Evolutionary conservation across 2,888 invertebrate species (phyloP).

Genomic region (Periphyllus acericola): DNA sequence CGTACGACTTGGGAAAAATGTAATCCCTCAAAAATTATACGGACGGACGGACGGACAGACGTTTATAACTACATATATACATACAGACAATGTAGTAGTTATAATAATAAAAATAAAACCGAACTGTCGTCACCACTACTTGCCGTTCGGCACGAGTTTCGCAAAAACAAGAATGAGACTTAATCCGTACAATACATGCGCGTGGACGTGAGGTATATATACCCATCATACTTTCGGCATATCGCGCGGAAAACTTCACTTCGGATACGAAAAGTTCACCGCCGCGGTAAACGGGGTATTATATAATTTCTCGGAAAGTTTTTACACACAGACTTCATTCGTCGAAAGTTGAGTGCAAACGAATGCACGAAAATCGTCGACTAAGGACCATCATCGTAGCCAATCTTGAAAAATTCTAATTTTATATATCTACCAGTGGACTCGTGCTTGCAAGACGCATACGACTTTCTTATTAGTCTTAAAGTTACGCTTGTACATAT

Average conservation of each 20-base stretch:
- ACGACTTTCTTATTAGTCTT: too few species aligned
- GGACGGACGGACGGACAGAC: background rate
- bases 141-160: background rate
- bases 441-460: too few species aligned
- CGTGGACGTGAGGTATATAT: too few species aligned
- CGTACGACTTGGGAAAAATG: background rate
- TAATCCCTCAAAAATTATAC: background rate
- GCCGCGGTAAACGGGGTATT: background rate
- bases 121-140: conserved; percentile 1
- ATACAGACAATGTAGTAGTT: too few species aligned
- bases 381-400: too few species aligned
- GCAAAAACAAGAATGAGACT: background rate
- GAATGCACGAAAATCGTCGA: too few species aligned
- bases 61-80: too few species aligned
- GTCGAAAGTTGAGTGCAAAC: background rate
- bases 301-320: background rate
- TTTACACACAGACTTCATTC: background rate
- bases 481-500: too few species aligned
- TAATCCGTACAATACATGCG: background rate
- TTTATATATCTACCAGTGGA: too few species aligned
- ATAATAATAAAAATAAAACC: background rate
- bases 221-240: too few species aligned
- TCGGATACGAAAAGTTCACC: background rate
- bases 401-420: too few species aligned
- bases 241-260: background rate